phyloP scores from a whole-genome alignment of 2,888 invertebrate genomes.

The Drosophila lacicola region DNA sequence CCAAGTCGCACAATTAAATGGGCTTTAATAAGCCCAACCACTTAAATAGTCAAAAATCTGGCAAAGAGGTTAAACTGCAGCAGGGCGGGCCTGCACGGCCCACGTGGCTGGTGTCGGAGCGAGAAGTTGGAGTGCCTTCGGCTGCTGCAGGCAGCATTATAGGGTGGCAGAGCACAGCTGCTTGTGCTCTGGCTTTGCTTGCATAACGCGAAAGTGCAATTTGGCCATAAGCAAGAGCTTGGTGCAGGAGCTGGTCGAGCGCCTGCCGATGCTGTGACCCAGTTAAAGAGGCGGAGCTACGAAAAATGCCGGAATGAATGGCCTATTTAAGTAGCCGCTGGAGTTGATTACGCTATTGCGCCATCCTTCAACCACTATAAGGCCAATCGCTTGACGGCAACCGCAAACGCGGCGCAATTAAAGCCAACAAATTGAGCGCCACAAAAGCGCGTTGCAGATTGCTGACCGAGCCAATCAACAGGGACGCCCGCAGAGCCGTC shows the following conservation, averaged over 20 bases:
- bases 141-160: constrained; percentile 16
- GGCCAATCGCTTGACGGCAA: constrained; percentile 60
- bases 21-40: constrained; percentile 73
- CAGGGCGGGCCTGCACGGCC: constrained; percentile 7
- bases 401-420: constrained; percentile 60
- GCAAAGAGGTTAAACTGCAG: constrained; percentile 66
- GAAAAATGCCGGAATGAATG: constrained; percentile 13
- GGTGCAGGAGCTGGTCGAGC: constrained; percentile 12
- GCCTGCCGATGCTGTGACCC: constrained; percentile 64
- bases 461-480: constrained; percentile 65
- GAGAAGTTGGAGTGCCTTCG: constrained; percentile 7
- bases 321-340: constrained; percentile 44
- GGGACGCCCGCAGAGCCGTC: constrained; percentile 18
- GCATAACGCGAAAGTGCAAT: constrained; percentile 35
- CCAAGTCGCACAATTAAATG: constrained; percentile 64
- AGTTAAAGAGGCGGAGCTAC: constrained; percentile 42
- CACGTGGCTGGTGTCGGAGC: constrained; percentile 1
- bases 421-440: constrained; percentile 65
- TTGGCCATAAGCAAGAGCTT: constrained; percentile 22
- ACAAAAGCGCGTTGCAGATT: constrained; percentile 42
- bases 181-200: constrained; percentile 29
- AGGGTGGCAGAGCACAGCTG: constrained; percentile 12
- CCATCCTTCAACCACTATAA: constrained; percentile 59
- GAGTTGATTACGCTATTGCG: constrained; percentile 57
- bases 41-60: constrained; percentile 76